Evolutionary conservation across 2,113 vertebrate genomes (phyloP).

Genomic region (Corythaixoides concolor): DNA sequence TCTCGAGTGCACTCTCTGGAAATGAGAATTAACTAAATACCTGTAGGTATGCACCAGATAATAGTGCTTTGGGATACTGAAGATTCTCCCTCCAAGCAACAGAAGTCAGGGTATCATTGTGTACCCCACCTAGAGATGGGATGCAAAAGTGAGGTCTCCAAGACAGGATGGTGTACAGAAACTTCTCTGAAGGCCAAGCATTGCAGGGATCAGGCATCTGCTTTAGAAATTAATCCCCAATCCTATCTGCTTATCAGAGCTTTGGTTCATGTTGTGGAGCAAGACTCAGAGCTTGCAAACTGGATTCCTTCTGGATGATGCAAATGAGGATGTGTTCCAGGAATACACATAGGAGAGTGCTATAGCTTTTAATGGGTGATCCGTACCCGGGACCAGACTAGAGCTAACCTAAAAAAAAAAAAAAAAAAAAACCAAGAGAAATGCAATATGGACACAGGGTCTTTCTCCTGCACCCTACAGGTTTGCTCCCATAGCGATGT

Average conservation of each 20-base stretch:
- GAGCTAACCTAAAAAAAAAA: neutral
- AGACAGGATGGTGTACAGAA: neutral
- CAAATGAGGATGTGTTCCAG: neutral
- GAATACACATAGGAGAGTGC: neutral
- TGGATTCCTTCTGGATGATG: neutral
- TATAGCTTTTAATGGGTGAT: neutral
- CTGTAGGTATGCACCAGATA: neutral
- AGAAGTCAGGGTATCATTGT: neutral
- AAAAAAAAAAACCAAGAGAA: neutral
- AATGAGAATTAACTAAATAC: neutral
- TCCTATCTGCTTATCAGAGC: accelerated
- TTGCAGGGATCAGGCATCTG: accelerated
- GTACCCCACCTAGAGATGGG: neutral
- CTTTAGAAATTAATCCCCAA: accelerated
- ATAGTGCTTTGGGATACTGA: neutral
- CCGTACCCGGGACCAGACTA: neutral
- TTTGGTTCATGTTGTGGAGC: accelerated
- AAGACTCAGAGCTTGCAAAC: neutral
- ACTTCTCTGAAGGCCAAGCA: neutral
- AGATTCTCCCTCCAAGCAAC: neutral
- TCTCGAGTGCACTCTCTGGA: neutral
- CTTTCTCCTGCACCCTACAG: neutral
- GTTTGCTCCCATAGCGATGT: neutral
- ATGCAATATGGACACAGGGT: neutral
- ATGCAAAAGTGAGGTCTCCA: neutral